phyloP scores from a whole-genome alignment of 2,113 vertebrate genomes.

The Podarcis cretensis region DNA sequence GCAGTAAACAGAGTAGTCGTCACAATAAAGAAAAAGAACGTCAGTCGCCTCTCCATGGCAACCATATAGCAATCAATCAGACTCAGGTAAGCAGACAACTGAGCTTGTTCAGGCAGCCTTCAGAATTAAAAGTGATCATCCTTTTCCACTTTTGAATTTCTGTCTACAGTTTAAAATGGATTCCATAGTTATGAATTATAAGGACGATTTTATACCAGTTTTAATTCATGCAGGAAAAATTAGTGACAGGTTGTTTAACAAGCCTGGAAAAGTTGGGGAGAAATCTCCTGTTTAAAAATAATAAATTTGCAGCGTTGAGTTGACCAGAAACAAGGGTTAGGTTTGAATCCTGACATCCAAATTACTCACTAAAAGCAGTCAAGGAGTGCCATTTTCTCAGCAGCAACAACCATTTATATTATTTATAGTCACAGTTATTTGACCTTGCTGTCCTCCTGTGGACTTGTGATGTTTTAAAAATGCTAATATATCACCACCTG shows the following conservation, averaged over 20 bases:
- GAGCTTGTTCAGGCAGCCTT: not conserved
- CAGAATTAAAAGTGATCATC: not conserved
- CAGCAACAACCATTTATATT: too few relatives aligned
- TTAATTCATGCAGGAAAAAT: not conserved
- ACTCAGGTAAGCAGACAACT: constrained; percentile 78
- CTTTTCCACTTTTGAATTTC: not conserved
- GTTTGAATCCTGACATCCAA: not conserved
- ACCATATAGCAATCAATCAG: constrained; percentile 81
- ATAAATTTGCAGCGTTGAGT: not conserved
- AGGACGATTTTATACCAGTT: not conserved
- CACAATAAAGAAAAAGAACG: constrained; percentile 88
- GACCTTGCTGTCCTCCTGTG: not conserved
- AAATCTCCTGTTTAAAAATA: not conserved
- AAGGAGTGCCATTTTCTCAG: not conserved
- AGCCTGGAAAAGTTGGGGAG: not conserved
- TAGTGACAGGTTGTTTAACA: not conserved
- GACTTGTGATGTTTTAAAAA: not conserved
- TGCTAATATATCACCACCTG: not conserved
- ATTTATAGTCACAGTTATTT: not conserved
- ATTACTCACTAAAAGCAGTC: not conserved
- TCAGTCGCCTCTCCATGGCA: constrained; percentile 84
- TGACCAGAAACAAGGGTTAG: not conserved
- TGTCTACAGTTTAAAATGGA: not conserved
- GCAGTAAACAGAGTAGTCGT: constrained; percentile 89
- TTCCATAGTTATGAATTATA: constrained; percentile 7